phyloP scores from a whole-genome alignment of 2,797 vertebrate species.

The Cheirogaleus major region DNA sequence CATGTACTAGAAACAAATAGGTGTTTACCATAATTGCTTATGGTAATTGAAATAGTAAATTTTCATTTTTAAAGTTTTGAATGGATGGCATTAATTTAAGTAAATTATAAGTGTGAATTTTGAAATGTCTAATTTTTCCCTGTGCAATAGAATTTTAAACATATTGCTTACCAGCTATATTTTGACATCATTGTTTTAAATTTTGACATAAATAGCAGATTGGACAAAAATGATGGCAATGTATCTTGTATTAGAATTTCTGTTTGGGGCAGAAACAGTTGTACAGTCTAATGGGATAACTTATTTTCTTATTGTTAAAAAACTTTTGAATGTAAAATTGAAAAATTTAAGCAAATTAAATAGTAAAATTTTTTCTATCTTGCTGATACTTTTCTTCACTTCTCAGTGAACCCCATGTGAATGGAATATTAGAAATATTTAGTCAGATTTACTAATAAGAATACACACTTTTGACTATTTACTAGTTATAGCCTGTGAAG shows the following conservation, averaged over 20 bases:
- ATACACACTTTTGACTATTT: neutral
- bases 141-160: slow-evolving; percentile 20
- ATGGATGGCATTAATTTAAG: slow-evolving; percentile 12
- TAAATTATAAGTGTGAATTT: neutral
- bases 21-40: neutral
- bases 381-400: neutral
- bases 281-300: neutral
- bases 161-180: neutral
- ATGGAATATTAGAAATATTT: neutral
- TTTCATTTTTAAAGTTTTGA: slow-evolving; percentile 48
- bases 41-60: neutral
- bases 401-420: neutral
- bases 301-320: slow-evolving; percentile 25
- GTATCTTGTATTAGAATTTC: slow-evolving; percentile 20
- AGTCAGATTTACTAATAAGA: neutral
- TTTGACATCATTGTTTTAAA: slow-evolving; percentile 30
- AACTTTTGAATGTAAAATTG: neutral
- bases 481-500: slow-evolving; percentile 1
- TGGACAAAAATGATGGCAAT: slow-evolving; percentile 4
- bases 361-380: neutral
- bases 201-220: slow-evolving; percentile 6
- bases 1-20: neutral
- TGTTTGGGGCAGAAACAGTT: slow-evolving; percentile 3
- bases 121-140: neutral
- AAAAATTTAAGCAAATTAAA: neutral